Percentiles rank a stretch among this genome's conserved stretches.
Conservation (phyloP, 2,797 vertebrate genomes). For the Hyperoplus immaculatus region DNA sequence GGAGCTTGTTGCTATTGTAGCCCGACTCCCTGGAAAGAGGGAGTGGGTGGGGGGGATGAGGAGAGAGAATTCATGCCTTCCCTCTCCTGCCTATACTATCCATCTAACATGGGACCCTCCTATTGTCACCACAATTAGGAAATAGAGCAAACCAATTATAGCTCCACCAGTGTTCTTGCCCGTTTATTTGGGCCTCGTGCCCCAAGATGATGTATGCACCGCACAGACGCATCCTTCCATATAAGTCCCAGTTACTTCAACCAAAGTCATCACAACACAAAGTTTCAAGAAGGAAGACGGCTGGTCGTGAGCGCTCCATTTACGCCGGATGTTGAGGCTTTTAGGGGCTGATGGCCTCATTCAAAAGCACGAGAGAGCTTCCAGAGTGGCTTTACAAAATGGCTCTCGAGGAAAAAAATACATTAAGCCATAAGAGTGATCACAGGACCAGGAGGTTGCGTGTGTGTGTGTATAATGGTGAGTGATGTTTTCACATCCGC, state of each 20-base stretch:
- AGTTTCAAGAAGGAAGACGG: constrained; percentile 17
- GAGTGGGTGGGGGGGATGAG: not conserved
- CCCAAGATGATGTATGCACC: constrained; percentile 30
- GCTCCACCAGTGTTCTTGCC: constrained; percentile 29
- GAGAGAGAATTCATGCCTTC: too few relatives aligned
- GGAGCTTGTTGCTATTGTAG: constrained; percentile 51
- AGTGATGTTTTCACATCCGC: constrained; percentile 32
- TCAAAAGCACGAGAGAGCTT: constrained; percentile 33
- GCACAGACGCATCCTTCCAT: not conserved
- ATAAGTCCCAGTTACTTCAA: constrained; percentile 39
- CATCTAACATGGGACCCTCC: constrained; percentile 46
- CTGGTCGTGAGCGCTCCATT: constrained; percentile 29
- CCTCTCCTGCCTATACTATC: too few relatives aligned
- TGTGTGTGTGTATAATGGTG: constrained; percentile 3
- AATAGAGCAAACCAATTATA: constrained; percentile 64
- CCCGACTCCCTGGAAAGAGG: constrained; percentile 34
- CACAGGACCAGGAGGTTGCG: constrained; percentile 9
- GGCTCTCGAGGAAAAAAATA: constrained; percentile 21
- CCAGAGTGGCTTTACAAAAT: constrained; percentile 34
- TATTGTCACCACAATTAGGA: constrained; percentile 66
- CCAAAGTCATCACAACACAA: constrained; percentile 47
- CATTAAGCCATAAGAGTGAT: constrained; percentile 31
- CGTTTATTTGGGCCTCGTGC: constrained; percentile 38
- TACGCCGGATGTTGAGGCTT: constrained; percentile 25
- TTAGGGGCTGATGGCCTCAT: constrained; percentile 39